Base-by-base conservation (phyloP, 2,888 invertebrate species). In the Zhuqinia jingwanae region DNA sequence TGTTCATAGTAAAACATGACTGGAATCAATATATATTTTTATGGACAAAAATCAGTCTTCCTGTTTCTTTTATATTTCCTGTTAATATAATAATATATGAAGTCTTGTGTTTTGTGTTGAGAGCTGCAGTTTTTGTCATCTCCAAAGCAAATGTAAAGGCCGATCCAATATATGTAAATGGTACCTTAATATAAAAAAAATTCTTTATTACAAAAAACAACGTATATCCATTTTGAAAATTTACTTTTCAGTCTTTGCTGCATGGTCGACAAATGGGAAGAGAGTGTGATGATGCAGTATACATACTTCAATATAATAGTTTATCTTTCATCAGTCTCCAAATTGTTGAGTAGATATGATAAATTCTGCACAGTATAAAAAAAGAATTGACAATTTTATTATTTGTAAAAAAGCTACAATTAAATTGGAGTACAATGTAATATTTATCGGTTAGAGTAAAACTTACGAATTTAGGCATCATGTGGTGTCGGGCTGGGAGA, bases 401-500 rank as follows among this genome's bases (percentile, higher is more conserved):
- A n/a, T n/a, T n/a, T n/a, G n/a, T n/a, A n/a, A n/a, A n/a, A n/a
- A n/a, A n/a, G n/a, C n/a, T n/a, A n/a, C n/a, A n/a, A n/a, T n/a
- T n/a, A n/a, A n/a, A n/a, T n/a, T n/a, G n/a, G n/a, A n/a, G n/a
- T n/a, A n/a, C n/a, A n/a, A n/a, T n/a, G n/a, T n/a, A n/a, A n/a
- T n/a, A n/a, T n/a, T n/a, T n/a, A n/a, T n/a, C n/a, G n/a, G n/a
- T n/a, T n/a, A n/a, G n/a, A n/a, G n/a, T n/a, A n/a, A n/a, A n/a
- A n/a, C 78, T 45, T 63, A 78, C 78, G 0, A 13, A 22, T 42
- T 47, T 68, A 84, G 17, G 84, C 65, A 56, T 84, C 77, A n/a
- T 76, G 53, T 36, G 80, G 25, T 8, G 75, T 68, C 0, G 88
- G 85, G 15, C 60, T 89, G 30, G 89, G 88, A 68, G 88, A 87